A percentile compares a stretch with the other conserved stretches of the same genome.
Evolutionary conservation across 2,888 invertebrate genomes (phyloP).

Genomic region (Therioaphis trifolii): DNA sequence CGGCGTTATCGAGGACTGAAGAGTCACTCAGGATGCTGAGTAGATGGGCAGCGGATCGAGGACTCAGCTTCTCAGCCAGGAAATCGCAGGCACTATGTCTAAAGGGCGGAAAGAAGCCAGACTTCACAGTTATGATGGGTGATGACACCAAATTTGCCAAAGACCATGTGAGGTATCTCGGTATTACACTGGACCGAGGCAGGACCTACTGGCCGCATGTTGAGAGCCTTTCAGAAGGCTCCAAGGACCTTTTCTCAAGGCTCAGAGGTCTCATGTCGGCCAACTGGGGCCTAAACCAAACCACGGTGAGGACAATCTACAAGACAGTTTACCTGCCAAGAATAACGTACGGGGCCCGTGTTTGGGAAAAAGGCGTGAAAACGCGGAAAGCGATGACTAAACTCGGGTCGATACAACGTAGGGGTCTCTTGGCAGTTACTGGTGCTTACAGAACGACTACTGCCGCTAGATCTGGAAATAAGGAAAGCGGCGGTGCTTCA

Average conservation of each 20-base stretch:
- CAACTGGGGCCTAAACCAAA: too few relatives aligned
- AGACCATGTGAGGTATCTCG: neutral
- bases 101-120: neutral
- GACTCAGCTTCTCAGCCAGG: neutral
- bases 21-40: neutral
- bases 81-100: neutral
- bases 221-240: too few relatives aligned
- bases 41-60: neutral
- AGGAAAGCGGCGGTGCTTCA: neutral
- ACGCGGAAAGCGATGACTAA: neutral
- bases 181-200: neutral
- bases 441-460: neutral
- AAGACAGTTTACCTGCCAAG: too few relatives aligned
- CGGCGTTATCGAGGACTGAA: neutral
- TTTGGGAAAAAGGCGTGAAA: too few relatives aligned
- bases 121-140: neutral
- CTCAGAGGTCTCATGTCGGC: too few relatives aligned
- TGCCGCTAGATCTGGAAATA: neutral
- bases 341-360: too few relatives aligned
- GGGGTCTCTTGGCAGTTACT: neutral
- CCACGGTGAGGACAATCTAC: too few relatives aligned
- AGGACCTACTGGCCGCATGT: too few relatives aligned
- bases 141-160: neutral
- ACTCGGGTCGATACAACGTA: neutral
- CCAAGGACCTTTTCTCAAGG: too few relatives aligned